Percentiles rank a stretch among this genome's conserved stretches.
Conservation (phyloP, 1,140 invertebrate genomes). For the Lasioglossum albipes region DNA sequence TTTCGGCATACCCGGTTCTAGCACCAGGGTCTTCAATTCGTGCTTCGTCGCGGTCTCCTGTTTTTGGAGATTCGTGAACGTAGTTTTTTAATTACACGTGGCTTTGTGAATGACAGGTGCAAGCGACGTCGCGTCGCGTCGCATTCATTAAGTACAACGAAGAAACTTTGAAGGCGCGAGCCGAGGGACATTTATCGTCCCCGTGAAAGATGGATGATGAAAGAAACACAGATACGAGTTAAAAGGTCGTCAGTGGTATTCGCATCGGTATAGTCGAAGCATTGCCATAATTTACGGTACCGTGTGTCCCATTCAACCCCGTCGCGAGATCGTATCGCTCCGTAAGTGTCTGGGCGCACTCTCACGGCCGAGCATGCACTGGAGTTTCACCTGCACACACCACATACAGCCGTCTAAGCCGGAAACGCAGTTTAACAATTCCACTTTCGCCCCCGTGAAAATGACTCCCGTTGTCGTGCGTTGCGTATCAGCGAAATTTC, state of each 20-base stretch:
- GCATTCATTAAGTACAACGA: background rate
- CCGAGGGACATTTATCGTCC: background rate
- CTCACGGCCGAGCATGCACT: slow-evolving; percentile 39
- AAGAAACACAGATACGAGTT: slow-evolving; percentile 30
- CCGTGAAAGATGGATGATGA: background rate
- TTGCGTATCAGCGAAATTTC: slow-evolving; percentile 34
- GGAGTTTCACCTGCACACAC: background rate
- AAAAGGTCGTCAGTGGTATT: slow-evolving; percentile 61
- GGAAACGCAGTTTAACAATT: slow-evolving; percentile 62
- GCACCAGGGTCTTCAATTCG: too few relatives aligned
- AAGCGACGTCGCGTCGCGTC: background rate
- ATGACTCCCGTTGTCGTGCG: slow-evolving; percentile 46
- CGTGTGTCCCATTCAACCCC: slow-evolving; percentile 60
- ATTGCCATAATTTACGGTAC: slow-evolving; percentile 59
- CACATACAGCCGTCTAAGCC: slow-evolving; percentile 1
- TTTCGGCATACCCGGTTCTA: too few relatives aligned
- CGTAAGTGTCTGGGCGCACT: slow-evolving; percentile 52
- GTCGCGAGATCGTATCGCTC: slow-evolving; percentile 62
- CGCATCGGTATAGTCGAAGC: slow-evolving; percentile 49
- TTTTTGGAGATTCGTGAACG: too few relatives aligned
- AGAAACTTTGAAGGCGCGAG: background rate
- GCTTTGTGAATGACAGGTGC: background rate
- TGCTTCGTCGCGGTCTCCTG: too few relatives aligned
- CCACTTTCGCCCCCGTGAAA: slow-evolving; percentile 50
- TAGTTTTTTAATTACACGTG: too few relatives aligned